These are phyloP conservation scores for Elephas maximus DNA, from an alignment of 2,113 vertebrate species.

Conservation along the genomic window DNA sequence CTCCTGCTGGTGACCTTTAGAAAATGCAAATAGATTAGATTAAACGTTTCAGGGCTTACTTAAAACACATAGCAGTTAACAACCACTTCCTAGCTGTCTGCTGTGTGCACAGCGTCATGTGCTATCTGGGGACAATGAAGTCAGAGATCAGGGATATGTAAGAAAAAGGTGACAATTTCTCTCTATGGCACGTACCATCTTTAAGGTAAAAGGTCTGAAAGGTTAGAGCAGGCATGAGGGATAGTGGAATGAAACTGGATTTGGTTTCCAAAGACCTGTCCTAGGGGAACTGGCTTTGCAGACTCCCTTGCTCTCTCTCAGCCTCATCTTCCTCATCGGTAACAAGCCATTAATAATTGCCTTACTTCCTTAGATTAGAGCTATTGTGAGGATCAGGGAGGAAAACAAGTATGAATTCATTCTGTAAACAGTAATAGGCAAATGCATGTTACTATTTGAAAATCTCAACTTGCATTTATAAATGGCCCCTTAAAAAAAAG, in stretches of 20 bases:
- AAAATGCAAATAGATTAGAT: conserved; percentile 65
- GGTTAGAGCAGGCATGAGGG: not conserved
- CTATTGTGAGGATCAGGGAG: not conserved
- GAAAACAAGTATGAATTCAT: not conserved
- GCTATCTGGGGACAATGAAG: not conserved
- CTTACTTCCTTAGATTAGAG: not conserved
- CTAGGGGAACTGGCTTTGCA: not conserved
- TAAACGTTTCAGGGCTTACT: conserved; percentile 38
- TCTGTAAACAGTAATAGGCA: not conserved
- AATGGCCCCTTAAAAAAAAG: not conserved
- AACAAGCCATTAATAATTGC: not conserved
- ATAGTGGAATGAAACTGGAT: not conserved
- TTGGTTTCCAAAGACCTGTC: not conserved
- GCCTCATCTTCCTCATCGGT: not conserved
- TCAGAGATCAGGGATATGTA: not conserved
- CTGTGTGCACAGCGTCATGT: not conserved
- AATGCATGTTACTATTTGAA: not conserved
- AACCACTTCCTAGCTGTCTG: not conserved
- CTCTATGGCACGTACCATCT: not conserved
- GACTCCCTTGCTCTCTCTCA: not conserved
- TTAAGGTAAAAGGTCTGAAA: conserved; percentile 9
- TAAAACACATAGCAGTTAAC: conserved; percentile 46
- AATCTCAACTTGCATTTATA: not conserved
- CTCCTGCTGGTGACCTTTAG: conserved; percentile 66
- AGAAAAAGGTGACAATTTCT: not conserved